Percentiles rank a stretch among this genome's conserved stretches.
Conservation (phyloP, 2,797 vertebrate species). For the Sebastes miniatus region DNA sequence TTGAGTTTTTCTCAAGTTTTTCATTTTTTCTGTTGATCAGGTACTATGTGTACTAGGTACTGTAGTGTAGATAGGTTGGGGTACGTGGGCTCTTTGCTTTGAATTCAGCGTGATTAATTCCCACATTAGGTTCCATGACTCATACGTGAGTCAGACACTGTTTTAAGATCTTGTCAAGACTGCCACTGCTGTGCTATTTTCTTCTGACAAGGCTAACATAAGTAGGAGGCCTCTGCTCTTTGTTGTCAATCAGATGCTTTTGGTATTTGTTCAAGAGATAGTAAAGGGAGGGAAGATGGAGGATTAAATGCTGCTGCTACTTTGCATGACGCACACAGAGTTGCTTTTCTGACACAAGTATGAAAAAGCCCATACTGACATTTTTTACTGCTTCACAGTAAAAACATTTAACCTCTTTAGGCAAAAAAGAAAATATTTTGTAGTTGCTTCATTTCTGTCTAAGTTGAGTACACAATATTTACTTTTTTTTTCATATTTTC, state of each 20-base stretch:
- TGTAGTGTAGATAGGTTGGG: not conserved
- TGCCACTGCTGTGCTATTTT: slow-evolving; percentile 30
- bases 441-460: not conserved
- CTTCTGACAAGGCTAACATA: slow-evolving; percentile 6
- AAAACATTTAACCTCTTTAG: not conserved
- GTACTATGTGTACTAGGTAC: not conserved
- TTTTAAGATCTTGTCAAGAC: slow-evolving; percentile 15
- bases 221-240: slow-evolving; percentile 11
- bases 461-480: not conserved
- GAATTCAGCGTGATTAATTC: slow-evolving; percentile 26
- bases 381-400: not conserved
- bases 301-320: not conserved
- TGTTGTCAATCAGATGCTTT: slow-evolving; percentile 9
- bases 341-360: not conserved
- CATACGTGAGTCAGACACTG: slow-evolving; percentile 50
- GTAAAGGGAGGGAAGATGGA: not conserved
- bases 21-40: not conserved
- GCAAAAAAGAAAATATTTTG: not conserved
- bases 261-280: not conserved
- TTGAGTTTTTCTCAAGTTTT: not conserved
- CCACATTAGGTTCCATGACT: slow-evolving; percentile 33
- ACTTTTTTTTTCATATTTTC: not conserved
- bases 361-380: not conserved
- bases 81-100: slow-evolving; percentile 23
- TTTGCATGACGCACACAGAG: not conserved